Conservation (phyloP, 2,797 vertebrate genomes). For the Sparidentex hasta region DNA sequence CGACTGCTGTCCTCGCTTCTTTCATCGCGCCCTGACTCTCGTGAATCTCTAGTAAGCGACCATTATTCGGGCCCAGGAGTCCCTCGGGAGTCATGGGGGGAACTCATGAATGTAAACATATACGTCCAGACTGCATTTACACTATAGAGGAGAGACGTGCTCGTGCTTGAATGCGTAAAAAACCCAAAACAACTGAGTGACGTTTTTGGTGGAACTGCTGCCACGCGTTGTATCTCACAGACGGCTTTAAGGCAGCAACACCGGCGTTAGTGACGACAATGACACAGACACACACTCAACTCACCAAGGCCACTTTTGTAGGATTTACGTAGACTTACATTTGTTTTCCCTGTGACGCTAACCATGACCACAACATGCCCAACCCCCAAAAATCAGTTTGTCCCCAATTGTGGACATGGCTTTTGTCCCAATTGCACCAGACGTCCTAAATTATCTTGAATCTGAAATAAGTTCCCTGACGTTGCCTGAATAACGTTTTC, state of each 20-base stretch:
- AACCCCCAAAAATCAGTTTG: too few relatives aligned
- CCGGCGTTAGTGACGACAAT: not conserved
- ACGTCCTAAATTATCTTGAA: too few relatives aligned
- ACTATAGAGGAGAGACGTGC: not conserved
- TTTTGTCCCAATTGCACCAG: too few relatives aligned
- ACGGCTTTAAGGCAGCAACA: not conserved
- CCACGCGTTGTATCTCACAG: too few relatives aligned
- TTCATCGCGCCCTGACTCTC: not conserved
- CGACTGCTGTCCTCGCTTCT: not conserved
- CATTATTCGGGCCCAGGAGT: too few relatives aligned
- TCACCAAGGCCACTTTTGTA: too few relatives aligned
- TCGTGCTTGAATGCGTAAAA: not conserved
- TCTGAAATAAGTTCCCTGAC: too few relatives aligned
- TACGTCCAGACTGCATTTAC: not conserved
- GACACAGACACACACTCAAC: not conserved
- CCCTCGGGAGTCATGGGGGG: not conserved
- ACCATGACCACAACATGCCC: too few relatives aligned
- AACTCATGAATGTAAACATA: not conserved
- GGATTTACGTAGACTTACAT: too few relatives aligned
- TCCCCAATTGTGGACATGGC: too few relatives aligned
- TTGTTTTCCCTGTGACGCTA: too few relatives aligned
- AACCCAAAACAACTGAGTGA: not conserved
- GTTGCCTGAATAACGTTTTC: too few relatives aligned
- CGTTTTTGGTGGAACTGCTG: not conserved
- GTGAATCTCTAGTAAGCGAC: not conserved